Conservation (phyloP, 1,140 invertebrate species). For the Apis florea region DNA sequence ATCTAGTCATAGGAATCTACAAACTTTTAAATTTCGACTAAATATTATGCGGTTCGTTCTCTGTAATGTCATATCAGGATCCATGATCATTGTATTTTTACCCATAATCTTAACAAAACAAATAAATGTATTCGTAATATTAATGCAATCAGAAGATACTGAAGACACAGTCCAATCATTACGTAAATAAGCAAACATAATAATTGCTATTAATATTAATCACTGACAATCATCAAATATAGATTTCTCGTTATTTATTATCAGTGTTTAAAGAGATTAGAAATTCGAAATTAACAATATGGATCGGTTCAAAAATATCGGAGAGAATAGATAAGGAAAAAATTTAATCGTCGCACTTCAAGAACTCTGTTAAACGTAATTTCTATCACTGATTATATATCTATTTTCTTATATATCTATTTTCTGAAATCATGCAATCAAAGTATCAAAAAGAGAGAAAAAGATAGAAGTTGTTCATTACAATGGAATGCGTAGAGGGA, state of each 20-base stretch:
- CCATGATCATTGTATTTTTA: neutral
- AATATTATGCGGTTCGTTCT: neutral
- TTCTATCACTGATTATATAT: conserved; percentile 14
- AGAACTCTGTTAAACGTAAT: conserved; percentile 4
- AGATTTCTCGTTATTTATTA: neutral
- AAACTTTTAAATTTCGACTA: neutral
- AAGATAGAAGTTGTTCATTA: conserved; percentile 40
- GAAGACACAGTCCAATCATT: neutral
- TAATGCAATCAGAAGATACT: neutral
- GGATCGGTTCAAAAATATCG: conserved; percentile 5
- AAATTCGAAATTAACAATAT: neutral
- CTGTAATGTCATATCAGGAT: neutral
- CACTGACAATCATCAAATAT: neutral
- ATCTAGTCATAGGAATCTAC: conserved; percentile 10
- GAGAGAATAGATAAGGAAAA: neutral
- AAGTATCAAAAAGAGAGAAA: neutral
- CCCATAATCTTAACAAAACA: conserved; percentile 7
- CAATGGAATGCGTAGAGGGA: conserved; percentile 52
- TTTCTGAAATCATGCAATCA: conserved; percentile 18
- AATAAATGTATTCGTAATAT: neutral
- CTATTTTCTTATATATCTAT: conserved; percentile 4
- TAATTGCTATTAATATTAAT: neutral
- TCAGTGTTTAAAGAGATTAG: neutral
- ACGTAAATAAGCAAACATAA: conserved; percentile 30
- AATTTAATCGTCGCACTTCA: neutral